phyloP scores from a whole-genome alignment of 2,888 invertebrate genomes.

The Mythimna loreyi region DNA sequence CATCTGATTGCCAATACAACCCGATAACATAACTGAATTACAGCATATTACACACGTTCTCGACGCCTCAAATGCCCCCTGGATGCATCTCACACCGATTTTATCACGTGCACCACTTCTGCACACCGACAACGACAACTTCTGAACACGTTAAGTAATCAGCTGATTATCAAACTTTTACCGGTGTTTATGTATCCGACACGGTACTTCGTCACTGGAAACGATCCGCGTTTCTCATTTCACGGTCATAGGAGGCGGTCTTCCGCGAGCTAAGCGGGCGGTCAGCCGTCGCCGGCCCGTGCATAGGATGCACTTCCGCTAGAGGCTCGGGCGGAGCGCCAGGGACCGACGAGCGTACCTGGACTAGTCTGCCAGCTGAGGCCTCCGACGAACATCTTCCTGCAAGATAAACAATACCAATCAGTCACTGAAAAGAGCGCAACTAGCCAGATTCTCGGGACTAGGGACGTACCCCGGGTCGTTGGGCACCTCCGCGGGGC shows the following conservation, averaged over 20 bases:
- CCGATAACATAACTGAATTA: slow-evolving; percentile 84
- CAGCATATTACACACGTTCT: slow-evolving; percentile 75
- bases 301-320: slow-evolving; percentile 84
- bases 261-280: slow-evolving; percentile 73
- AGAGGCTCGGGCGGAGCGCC: slow-evolving; percentile 74
- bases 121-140: slow-evolving; percentile 75
- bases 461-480: slow-evolving; percentile 95
- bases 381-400: slow-evolving; percentile 99
- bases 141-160: slow-evolving; percentile 80
- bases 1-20: slow-evolving; percentile 88
- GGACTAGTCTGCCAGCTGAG: slow-evolving; percentile 99
- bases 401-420: slow-evolving; percentile 93
- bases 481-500: slow-evolving; percentile 97
- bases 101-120: slow-evolving; percentile 71
- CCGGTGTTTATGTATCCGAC: slow-evolving; percentile 84
- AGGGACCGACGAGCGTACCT: slow-evolving; percentile 93
- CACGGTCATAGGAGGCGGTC: slow-evolving; percentile 69
- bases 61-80: slow-evolving; percentile 66
- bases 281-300: slow-evolving; percentile 76
- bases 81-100: slow-evolving; percentile 68
- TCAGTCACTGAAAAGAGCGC: slow-evolving; percentile 76
- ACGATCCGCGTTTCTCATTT: slow-evolving; percentile 72
- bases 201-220: slow-evolving; percentile 80
- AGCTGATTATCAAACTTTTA: slow-evolving; percentile 90
- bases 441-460: slow-evolving; percentile 60